Percentiles rank a stretch among this genome's conserved stretches.
These are phyloP conservation scores for Parnassius glacialis DNA, from an alignment of 2,888 invertebrate species.

Conservation along the genomic window DNA sequence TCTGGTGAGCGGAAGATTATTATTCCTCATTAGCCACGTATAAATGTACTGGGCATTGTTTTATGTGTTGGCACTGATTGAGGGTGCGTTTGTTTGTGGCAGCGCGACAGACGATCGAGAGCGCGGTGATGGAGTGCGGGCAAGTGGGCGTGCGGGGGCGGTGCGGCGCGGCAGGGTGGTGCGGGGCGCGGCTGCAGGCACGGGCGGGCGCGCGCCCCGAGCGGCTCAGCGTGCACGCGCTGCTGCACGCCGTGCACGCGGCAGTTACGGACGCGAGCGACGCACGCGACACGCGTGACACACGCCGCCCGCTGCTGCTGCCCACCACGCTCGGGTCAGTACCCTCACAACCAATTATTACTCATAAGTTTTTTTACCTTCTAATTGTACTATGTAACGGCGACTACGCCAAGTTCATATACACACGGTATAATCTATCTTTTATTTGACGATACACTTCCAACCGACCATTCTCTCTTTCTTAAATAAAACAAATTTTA, in stretches of 20 bases:
- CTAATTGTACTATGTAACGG: too few species aligned
- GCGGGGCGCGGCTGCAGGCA: slow-evolving; percentile 42
- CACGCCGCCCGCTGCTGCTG: slow-evolving; percentile 50
- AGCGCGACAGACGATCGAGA: slow-evolving; percentile 49
- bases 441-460: too few species aligned
- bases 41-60: too few species aligned
- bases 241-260: slow-evolving; percentile 46
- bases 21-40: too few species aligned
- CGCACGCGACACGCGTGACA: slow-evolving; percentile 40
- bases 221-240: slow-evolving; percentile 40
- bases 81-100: slow-evolving; percentile 4
- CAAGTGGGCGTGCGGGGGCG: slow-evolving; percentile 50
- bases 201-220: slow-evolving; percentile 47
- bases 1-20: too few species aligned
- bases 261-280: slow-evolving; percentile 42
- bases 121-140: slow-evolving; percentile 47
- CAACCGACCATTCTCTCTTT: too few species aligned
- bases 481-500: too few species aligned
- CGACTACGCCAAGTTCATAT: too few species aligned
- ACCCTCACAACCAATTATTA: neutral
- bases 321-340: slow-evolving; percentile 59
- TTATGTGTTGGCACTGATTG: too few species aligned
- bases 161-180: slow-evolving; percentile 52
- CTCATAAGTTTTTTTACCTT: too few species aligned
- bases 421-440: too few species aligned